Evolutionary conservation across 2,797 vertebrate genomes (phyloP).

Genomic region (Pagetopsis macropterus): DNA sequence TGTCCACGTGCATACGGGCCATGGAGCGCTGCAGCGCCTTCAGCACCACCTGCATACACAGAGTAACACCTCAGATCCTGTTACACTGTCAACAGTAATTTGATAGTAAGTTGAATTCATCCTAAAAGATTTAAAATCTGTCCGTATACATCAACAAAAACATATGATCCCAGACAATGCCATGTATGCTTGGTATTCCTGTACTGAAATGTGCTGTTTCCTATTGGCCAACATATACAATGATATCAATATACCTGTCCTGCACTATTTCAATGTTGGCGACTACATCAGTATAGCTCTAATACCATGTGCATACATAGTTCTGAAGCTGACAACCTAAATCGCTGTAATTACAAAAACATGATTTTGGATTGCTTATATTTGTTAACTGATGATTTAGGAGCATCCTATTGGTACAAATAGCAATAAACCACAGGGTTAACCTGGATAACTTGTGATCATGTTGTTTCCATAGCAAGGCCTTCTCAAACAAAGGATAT

Average conservation of each 20-base stretch:
- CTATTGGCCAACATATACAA: not conserved
- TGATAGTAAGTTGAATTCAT: not conserved
- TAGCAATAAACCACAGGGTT: not conserved
- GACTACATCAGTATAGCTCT: not conserved
- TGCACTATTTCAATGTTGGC: not conserved
- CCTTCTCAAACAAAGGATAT: not conserved
- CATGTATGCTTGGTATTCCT: not conserved
- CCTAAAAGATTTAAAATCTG: not conserved
- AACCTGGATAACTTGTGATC: not conserved
- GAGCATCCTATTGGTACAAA: not conserved
- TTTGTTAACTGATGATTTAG: not conserved
- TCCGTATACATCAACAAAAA: not conserved
- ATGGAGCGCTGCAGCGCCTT: conserved; percentile 61
- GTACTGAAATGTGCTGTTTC: not conserved
- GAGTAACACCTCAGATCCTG: not conserved
- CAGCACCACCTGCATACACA: conserved; percentile 64
- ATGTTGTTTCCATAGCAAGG: not conserved
- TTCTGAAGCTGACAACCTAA: not conserved
- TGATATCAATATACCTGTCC: not conserved
- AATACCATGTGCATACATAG: not conserved
- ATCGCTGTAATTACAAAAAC: not conserved
- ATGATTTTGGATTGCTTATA: conserved; percentile 1
- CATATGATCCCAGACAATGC: not conserved
- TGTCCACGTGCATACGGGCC: conserved; percentile 66
- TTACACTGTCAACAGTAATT: not conserved